Conservation (phyloP, 2,113 vertebrate genomes). For the Petroica traversi region DNA sequence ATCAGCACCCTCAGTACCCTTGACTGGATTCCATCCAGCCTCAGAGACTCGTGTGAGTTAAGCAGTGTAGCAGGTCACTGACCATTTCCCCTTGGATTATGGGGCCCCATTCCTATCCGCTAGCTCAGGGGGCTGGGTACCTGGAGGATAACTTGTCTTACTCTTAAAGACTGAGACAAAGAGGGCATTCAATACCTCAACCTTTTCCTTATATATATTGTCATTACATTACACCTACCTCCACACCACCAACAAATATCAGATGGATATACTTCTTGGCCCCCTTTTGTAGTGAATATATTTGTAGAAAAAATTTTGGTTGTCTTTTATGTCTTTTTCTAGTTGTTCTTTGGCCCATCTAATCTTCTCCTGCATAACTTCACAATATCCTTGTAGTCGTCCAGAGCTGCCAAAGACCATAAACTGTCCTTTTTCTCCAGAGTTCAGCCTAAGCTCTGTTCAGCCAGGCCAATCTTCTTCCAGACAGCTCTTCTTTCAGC, state of each 20-base stretch:
- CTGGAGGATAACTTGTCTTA: neutral
- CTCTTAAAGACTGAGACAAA: neutral
- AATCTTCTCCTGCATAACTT: neutral
- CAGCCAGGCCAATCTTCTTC: neutral
- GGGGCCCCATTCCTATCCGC: neutral
- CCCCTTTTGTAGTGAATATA: neutral
- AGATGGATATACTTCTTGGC: neutral
- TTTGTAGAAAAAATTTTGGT: neutral
- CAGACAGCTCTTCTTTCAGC: neutral
- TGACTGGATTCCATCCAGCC: neutral
- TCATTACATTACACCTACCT: neutral
- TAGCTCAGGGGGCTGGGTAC: neutral
- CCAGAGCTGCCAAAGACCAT: neutral
- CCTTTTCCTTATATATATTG: neutral
- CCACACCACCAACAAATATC: neutral
- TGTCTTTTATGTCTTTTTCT: neutral
- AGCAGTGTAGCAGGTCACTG: neutral
- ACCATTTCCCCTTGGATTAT: neutral
- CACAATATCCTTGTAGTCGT: neutral
- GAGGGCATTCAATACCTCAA: neutral
- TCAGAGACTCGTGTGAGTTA: neutral
- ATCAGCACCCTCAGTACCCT: neutral
- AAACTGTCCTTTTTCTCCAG: neutral
- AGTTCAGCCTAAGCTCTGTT: neutral
- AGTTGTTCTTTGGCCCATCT: neutral